Conservation (phyloP, 2,113 vertebrate species). For the Caranx melampygus region DNA sequence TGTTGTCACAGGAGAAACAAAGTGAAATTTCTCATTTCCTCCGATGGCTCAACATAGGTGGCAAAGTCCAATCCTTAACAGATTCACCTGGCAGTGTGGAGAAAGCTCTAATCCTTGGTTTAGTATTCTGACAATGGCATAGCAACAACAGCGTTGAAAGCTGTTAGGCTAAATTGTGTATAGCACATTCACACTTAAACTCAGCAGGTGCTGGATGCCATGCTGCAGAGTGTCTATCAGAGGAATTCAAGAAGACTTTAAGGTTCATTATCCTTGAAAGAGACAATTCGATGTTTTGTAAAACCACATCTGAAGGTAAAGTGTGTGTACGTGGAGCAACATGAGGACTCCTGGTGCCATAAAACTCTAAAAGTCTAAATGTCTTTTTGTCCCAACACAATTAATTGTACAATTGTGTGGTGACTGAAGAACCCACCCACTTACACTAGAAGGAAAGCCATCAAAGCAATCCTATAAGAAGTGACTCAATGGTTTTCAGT, state of each 20-base stretch:
- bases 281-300: no score
- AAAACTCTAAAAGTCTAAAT: not conserved
- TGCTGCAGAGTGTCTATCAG: not conserved
- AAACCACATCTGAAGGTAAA: not conserved
- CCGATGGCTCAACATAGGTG: not conserved
- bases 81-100: slow-evolving; percentile 36
- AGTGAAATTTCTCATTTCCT: slow-evolving; percentile 2
- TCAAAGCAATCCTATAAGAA: no score
- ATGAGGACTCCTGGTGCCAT: not conserved
- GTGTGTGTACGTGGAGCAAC: not conserved
- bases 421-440: no score
- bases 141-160: slow-evolving; percentile 14
- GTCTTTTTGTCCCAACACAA: not conserved
- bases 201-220: not conserved
- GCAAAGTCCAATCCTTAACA: slow-evolving; percentile 8
- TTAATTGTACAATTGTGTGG: no score
- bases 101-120: slow-evolving; percentile 38
- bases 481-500: no score
- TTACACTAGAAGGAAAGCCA: no score
- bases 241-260: not conserved
- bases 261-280: not conserved
- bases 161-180: slow-evolving; percentile 17
- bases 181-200: slow-evolving; percentile 11
- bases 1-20: not conserved
- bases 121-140: slow-evolving; percentile 31